Evolutionary conservation across 2,113 vertebrate species (phyloP).

Genomic region (Nothocercus julius): DNA sequence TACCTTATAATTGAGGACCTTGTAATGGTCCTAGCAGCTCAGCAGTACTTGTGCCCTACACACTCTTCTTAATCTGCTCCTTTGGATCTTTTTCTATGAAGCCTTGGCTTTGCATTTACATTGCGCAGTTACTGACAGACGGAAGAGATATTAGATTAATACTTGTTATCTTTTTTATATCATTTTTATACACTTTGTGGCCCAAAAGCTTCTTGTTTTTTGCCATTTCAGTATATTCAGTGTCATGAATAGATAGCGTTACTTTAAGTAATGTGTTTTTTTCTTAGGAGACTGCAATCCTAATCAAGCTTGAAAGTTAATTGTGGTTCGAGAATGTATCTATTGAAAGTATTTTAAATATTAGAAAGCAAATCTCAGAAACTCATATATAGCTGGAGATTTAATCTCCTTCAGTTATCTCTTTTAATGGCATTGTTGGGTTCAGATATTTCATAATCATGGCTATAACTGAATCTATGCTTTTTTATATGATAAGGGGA

Average conservation of each 20-base stretch:
- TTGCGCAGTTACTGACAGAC: neutral
- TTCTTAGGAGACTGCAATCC: neutral
- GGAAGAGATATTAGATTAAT: neutral
- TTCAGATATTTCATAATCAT: neutral
- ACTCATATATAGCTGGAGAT: neutral
- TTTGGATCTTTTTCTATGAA: neutral
- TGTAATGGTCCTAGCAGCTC: neutral
- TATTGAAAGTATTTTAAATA: neutral
- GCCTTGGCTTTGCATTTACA: neutral
- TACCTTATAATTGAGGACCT: neutral
- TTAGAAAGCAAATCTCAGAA: neutral
- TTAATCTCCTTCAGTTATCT: neutral
- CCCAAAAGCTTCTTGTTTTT: neutral
- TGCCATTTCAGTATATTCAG: neutral
- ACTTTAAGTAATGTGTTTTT: neutral
- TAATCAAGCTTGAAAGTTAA: neutral
- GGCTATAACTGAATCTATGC: neutral
- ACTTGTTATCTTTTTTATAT: neutral
- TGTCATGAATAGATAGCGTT: neutral
- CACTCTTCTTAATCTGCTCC: neutral
- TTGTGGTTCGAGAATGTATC: neutral
- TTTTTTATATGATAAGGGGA: neutral
- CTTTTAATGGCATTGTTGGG: neutral
- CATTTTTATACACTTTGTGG: neutral
- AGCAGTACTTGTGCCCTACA: neutral